Base-by-base conservation (phyloP, 2,113 vertebrate genomes). In the Sarotherodon lohbergeri region DNA sequence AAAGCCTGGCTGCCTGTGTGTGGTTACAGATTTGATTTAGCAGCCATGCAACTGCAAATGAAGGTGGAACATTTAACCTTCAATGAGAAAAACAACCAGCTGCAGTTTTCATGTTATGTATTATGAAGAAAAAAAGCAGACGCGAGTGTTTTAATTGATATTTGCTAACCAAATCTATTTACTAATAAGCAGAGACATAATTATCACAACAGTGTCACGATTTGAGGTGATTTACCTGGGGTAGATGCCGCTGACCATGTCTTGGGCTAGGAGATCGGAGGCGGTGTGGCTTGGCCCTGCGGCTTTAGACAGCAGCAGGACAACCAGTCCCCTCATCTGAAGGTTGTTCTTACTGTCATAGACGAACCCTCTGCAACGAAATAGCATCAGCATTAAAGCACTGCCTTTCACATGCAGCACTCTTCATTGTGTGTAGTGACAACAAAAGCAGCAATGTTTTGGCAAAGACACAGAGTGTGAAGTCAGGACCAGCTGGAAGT, bases 221-320 rank as follows among this genome's bases (percentile, higher is more conserved):
- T 19, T 39, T 78, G 17, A 32, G 32, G 52, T n/a, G 6, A 34
- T 24, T 92, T 97, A 99, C 99, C 98, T 98, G 90, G 99, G 97
- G 94, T 99, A 98, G 96, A 99, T 99, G 24, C 99, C 98, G 86
- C 98, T 98, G 95, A 98, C 96, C 97, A 98, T 97, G 91, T 97
- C 97, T 43, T 98, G 97, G 76, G 96, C 91, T 46, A 97, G 95
- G 46, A 96, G 95, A 1, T 95, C 91, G 0, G 96, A 91, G 1
- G 92, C 39, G 0, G 90, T 52, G 16, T 56, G 84, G 87, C 96
- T 97, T 29, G 97, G 98, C 54, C 99, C 98, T 3, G 98, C 99
- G 6, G 99, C 97, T 95, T 99, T 99, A 7, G 99, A 99, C 91
- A 99, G 93, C 2, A 99, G 97, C 76, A 99, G 89, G 1, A 99